These are phyloP conservation scores for Puma concolor DNA, from an alignment of 2,113 vertebrate species.

Conservation along the genomic window DNA sequence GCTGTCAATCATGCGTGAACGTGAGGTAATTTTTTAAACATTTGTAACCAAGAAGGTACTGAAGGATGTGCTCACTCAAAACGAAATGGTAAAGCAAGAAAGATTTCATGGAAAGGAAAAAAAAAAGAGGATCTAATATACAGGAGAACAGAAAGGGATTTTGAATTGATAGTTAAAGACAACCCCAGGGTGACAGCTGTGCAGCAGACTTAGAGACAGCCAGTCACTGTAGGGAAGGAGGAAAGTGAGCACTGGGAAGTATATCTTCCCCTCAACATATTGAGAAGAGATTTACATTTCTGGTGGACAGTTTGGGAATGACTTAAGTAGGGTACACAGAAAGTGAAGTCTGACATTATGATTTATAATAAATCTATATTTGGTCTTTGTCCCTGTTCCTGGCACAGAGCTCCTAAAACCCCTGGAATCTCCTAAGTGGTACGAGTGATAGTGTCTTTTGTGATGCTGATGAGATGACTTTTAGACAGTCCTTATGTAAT, in stretches of 20 bases:
- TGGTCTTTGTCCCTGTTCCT: neutral
- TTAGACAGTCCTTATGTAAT: neutral
- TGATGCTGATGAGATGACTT: neutral
- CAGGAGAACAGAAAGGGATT: neutral
- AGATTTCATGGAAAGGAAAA: neutral
- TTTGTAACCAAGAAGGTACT: neutral
- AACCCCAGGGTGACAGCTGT: neutral
- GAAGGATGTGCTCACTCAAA: neutral
- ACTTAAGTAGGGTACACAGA: neutral
- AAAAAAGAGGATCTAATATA: too few species aligned
- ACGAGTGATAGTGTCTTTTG: neutral
- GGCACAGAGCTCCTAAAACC: neutral
- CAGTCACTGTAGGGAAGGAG: neutral
- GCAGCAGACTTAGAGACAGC: neutral
- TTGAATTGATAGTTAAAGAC: neutral
- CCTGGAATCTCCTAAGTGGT: neutral
- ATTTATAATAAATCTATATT: neutral
- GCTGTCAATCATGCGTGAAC: neutral
- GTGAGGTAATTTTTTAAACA: neutral
- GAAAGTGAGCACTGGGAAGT: neutral
- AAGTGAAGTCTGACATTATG: neutral
- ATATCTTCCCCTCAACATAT: neutral
- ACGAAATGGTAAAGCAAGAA: neutral
- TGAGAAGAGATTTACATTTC: neutral
- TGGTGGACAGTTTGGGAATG: neutral